phyloP scores from a whole-genome alignment of 2,888 invertebrate species.

The Petrophora chlorosata region DNA sequence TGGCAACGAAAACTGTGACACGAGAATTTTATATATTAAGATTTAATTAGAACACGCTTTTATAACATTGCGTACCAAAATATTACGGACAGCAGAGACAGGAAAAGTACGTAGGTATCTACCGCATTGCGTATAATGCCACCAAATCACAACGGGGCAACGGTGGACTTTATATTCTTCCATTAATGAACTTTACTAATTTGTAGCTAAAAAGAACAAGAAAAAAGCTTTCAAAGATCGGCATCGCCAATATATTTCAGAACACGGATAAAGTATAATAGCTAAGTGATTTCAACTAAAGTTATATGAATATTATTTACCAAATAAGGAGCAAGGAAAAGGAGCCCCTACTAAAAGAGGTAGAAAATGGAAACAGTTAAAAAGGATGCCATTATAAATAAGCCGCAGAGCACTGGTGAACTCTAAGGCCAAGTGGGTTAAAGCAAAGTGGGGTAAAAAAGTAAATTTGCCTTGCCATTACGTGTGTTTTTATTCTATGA shows the following conservation, averaged over 20 bases:
- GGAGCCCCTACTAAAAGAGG: too few species aligned
- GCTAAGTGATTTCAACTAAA: too few species aligned
- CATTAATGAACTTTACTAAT: conserved; percentile 5
- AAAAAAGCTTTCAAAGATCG: too few species aligned
- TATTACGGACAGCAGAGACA: conserved; percentile 13
- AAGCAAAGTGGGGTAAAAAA: not conserved
- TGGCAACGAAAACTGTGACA: too few species aligned
- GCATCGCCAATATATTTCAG: too few species aligned
- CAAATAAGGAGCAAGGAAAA: conserved; percentile 11
- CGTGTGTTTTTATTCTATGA: too few species aligned
- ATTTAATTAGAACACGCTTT: too few species aligned
- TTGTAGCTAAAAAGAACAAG: too few species aligned
- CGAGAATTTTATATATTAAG: too few species aligned
- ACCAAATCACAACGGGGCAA: conserved; percentile 7
- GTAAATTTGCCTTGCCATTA: not conserved
- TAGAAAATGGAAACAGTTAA: not conserved
- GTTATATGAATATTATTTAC: conserved; percentile 13
- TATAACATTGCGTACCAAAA: not conserved
- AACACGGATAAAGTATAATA: too few species aligned
- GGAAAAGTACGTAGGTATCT: conserved; percentile 7
- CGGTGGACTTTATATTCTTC: not conserved
- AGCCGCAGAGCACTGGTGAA: too few species aligned
- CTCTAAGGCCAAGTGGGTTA: not conserved
- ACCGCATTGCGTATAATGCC: conserved; percentile 37
- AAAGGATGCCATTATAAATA: not conserved